These are phyloP conservation scores for Hypolimnas misippus DNA, from an alignment of 2,888 invertebrate genomes.

Conservation along the genomic window DNA sequence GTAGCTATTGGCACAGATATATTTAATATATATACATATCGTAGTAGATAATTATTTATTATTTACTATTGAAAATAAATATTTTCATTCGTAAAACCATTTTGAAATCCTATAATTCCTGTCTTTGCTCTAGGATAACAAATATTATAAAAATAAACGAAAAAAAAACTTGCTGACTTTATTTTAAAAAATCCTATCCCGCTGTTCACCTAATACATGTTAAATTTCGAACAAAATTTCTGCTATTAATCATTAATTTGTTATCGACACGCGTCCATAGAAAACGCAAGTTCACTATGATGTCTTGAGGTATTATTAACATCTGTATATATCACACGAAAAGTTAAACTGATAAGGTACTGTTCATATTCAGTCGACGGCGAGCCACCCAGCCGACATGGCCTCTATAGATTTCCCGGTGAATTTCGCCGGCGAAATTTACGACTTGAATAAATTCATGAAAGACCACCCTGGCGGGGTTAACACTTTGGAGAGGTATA, in stretches of 20 bases:
- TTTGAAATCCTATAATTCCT: no score
- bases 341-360: constrained; percentile 30
- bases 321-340: constrained; percentile 43
- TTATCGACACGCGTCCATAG: neutral
- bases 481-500: constrained; percentile 84
- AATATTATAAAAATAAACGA: no score
- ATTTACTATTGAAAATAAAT: no score
- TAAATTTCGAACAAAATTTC: neutral
- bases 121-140: no score
- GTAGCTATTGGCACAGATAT: no score
- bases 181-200: no score
- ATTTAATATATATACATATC: no score
- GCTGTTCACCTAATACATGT: neutral
- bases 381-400: constrained; percentile 48
- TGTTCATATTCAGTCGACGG: constrained; percentile 43
- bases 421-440: constrained; percentile 75
- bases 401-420: constrained; percentile 61
- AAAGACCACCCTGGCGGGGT: constrained; percentile 90
- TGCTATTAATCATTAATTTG: neutral
- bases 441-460: constrained; percentile 87
- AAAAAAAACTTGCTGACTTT: no score
- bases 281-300: neutral
- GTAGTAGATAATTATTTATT: no score
- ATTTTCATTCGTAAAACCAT: no score
- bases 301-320: constrained; percentile 26